phyloP scores from a whole-genome alignment of 2,888 invertebrate species.

The Dryobotodes eremita region DNA sequence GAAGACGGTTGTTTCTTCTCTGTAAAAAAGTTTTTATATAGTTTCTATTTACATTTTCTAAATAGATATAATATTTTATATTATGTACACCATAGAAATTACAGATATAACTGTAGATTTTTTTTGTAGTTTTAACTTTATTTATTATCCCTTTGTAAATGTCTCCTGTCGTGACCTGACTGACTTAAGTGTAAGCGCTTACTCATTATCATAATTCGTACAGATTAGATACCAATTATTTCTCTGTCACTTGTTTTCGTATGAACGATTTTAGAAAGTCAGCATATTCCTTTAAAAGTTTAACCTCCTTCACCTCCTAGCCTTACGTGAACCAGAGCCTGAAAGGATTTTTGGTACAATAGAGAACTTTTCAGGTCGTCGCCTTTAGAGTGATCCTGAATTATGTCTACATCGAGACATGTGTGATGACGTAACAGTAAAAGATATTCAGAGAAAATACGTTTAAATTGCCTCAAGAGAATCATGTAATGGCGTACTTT shows the following conservation, averaged over 20 bases:
- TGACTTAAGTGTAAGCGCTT: background rate
- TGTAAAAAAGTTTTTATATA: no score
- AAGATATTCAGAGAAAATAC: background rate
- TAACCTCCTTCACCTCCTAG: no score
- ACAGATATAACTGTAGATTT: no score
- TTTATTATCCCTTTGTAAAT: no score
- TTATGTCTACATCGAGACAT: conserved; percentile 17
- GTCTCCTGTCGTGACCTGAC: background rate
- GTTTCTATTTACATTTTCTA: no score
- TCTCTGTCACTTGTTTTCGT: background rate
- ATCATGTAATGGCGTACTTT: background rate
- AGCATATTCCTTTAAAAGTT: background rate
- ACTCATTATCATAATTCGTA: background rate
- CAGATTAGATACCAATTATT: background rate
- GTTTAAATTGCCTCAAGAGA: background rate
- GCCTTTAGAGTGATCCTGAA: conserved; percentile 22
- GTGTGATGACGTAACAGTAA: conserved; percentile 14
- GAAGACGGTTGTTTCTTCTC: no score
- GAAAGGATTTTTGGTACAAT: conserved; percentile 32
- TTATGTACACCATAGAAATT: no score
- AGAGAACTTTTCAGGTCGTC: conserved; percentile 32
- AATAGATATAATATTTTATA: no score
- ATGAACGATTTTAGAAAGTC: background rate
- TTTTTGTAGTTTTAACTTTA: no score
- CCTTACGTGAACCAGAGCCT: background rate